Conservation (phyloP, 1,140 invertebrate species). For the Lasaia peninsularis region DNA sequence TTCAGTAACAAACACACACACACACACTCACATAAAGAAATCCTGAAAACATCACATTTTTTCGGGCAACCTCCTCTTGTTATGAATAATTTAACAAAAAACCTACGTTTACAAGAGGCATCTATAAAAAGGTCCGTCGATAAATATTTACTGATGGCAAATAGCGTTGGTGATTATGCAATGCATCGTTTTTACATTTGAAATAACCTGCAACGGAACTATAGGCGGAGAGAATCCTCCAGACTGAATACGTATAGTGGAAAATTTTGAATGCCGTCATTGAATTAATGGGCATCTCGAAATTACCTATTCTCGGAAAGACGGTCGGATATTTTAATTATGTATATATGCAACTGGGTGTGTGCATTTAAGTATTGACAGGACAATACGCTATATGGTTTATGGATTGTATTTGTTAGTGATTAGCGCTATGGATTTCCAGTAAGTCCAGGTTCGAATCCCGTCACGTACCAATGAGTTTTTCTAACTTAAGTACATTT, state of each 20-base stretch:
- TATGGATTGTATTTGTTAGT: no score
- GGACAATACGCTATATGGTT: no score
- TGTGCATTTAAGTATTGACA: no score
- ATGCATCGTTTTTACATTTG: conserved; percentile 68
- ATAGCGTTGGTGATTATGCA: conserved; percentile 72
- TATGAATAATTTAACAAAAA: conserved; percentile 34
- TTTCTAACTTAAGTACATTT: no score
- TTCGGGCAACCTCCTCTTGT: neutral
- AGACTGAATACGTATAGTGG: conserved; percentile 71
- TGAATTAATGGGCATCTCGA: conserved; percentile 15
- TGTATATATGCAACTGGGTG: neutral
- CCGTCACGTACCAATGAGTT: no score
- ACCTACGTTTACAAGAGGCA: conserved; percentile 37
- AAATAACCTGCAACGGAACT: conserved; percentile 70
- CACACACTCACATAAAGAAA: no score
- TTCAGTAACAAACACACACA: no score
- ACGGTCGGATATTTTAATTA: conserved; percentile 42
- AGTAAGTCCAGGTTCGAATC: no score
- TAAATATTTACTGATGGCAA: conserved; percentile 72
- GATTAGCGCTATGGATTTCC: no score
- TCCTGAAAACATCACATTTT: no score
- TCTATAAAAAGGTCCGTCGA: conserved; percentile 24
- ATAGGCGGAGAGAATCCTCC: conserved; percentile 62
- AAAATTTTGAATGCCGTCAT: conserved; percentile 65
- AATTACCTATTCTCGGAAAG: neutral